These are phyloP conservation scores for Coelinius sp. DNA, from an alignment of 2,888 invertebrate species.

Conservation along the genomic window DNA sequence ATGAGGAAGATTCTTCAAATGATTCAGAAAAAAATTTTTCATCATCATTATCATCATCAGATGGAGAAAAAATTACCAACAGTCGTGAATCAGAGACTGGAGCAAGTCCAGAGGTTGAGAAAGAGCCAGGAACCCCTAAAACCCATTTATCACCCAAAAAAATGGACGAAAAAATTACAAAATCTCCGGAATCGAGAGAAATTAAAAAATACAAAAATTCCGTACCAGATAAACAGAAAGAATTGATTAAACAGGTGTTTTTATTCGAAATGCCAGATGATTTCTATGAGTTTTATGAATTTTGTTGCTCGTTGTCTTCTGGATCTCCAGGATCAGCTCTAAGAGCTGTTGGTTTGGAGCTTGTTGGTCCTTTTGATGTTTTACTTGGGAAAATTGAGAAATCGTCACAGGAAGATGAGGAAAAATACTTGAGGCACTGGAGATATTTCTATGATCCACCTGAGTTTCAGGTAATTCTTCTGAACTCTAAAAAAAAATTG, in stretches of 20 bases:
- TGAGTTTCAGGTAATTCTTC: slow-evolving; percentile 83
- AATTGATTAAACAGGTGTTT: slow-evolving; percentile 81
- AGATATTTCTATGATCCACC: slow-evolving; percentile 95
- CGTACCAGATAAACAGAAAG: slow-evolving; percentile 48
- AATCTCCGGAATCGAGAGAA: background rate
- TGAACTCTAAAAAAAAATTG: background rate
- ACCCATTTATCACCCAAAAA: background rate
- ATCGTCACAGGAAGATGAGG: slow-evolving; percentile 73
- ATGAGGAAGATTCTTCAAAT: slow-evolving; percentile 14
- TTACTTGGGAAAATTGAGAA: slow-evolving; percentile 76
- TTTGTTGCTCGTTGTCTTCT: slow-evolving; percentile 75
- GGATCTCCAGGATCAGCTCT: slow-evolving; percentile 77
- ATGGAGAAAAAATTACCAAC: slow-evolving; percentile 32
- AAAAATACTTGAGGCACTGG: slow-evolving; percentile 86
- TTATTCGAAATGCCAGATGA: slow-evolving; percentile 91
- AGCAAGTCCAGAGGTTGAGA: background rate
- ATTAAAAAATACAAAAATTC: background rate
- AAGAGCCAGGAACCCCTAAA: background rate
- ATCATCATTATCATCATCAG: background rate
- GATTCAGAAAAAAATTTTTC: background rate
- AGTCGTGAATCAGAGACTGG: slow-evolving; percentile 13
- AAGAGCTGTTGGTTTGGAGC: slow-evolving; percentile 77
- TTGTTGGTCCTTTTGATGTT: slow-evolving; percentile 93
- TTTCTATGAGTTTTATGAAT: slow-evolving; percentile 88
- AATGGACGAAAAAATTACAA: background rate